Evolutionary conservation across 2,113 vertebrate species (phyloP).

Genomic region (Sylvietta virens): DNA sequence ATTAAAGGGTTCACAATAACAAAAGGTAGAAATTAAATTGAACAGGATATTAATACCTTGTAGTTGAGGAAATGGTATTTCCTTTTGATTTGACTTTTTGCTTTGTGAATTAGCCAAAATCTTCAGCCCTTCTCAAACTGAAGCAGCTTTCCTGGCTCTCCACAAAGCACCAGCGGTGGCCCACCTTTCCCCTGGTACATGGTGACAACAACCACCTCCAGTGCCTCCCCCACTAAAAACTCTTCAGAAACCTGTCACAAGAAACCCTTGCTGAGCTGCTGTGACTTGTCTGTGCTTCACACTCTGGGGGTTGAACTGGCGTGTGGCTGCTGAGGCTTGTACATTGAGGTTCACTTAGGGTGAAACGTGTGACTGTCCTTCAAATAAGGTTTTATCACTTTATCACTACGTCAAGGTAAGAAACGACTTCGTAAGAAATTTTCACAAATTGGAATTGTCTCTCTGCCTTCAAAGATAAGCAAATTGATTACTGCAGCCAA

Average conservation of each 20-base stretch:
- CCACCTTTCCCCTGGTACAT: fast-evolving
- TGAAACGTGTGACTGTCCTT: background rate
- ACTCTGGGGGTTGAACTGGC: background rate
- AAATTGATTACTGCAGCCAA: background rate
- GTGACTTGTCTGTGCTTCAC: background rate
- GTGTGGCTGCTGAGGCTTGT: background rate
- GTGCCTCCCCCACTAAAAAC: background rate
- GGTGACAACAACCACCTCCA: background rate
- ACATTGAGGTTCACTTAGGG: background rate
- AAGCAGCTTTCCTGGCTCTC: background rate
- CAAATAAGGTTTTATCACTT: background rate
- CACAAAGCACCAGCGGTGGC: background rate
- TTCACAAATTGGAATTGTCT: background rate
- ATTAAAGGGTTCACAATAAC: constrained; percentile 52
- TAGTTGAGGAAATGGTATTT: constrained; percentile 69
- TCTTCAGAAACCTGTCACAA: background rate
- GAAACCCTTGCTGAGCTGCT: background rate
- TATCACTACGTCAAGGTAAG: background rate
- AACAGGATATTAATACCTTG: constrained; percentile 76
- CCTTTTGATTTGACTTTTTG: constrained; percentile 57
- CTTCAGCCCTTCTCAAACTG: background rate
- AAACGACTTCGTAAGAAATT: background rate
- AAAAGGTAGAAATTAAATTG: constrained; percentile 70
- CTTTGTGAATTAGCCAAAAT: constrained; percentile 57
- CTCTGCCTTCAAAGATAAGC: background rate